Percentiles rank a stretch among this genome's conserved stretches.
These are phyloP conservation scores for Mystacornis crossleyi DNA, from an alignment of 2,113 vertebrate genomes.

Conservation along the genomic window DNA sequence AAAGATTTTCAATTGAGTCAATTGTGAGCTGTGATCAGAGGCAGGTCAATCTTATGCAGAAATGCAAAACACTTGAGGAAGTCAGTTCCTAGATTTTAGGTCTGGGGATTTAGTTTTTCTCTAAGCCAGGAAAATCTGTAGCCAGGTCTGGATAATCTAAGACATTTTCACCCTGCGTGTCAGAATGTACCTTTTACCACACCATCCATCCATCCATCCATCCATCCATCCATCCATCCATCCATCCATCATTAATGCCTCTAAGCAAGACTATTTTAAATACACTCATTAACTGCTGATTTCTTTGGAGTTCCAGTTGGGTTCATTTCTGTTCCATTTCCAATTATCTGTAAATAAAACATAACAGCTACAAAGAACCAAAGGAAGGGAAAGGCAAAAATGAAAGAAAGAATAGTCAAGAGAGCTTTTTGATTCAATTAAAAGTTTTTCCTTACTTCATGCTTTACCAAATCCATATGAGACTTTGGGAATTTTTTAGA, in stretches of 20 bases:
- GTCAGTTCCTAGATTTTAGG: not conserved
- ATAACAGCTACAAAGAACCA: not conserved
- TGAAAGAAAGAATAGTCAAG: not conserved
- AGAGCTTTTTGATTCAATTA: not conserved
- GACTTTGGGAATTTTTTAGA: not conserved
- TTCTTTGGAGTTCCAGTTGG: not conserved
- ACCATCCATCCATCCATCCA: not conserved
- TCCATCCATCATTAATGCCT: not conserved
- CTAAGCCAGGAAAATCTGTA: not conserved
- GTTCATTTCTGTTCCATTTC: not conserved
- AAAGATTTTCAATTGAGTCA: not conserved
- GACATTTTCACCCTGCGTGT: not conserved
- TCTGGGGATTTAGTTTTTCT: not conserved
- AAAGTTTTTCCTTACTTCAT: not conserved
- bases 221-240: not conserved
- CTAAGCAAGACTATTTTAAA: not conserved
- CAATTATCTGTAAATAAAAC: conserved; percentile 13
- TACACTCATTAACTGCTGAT: not conserved
- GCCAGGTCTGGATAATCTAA: not conserved
- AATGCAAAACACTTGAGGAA: not conserved
- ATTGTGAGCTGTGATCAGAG: not conserved
- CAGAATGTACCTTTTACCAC: not conserved
- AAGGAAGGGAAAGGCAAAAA: not conserved
- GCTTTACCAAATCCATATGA: not conserved
- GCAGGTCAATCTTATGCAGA: not conserved